Conservation (phyloP, 1,140 invertebrate species). For the Megalonaias nervosa region DNA sequence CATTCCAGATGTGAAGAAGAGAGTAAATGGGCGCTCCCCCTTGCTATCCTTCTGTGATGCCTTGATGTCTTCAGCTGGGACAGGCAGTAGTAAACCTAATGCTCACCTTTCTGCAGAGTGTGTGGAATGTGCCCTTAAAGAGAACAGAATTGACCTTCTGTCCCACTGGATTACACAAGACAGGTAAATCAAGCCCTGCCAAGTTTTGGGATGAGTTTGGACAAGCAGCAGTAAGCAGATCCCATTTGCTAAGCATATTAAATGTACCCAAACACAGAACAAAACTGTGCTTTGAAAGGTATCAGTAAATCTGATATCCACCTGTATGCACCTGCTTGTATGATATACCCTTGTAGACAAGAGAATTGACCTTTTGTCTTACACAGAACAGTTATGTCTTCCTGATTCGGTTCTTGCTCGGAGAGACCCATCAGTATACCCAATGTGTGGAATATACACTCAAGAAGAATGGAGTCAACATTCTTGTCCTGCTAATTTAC, state of each 20-base stretch:
- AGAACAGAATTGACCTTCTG: conserved; percentile 67
- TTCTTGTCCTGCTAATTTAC: too few species aligned
- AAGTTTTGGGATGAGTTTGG: neutral
- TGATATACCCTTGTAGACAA: too few species aligned
- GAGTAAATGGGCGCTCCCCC: conserved; percentile 54
- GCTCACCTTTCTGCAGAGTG: conserved; percentile 66
- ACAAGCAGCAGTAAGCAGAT: neutral
- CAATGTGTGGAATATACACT: too few species aligned
- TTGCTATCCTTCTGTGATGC: conserved; percentile 69
- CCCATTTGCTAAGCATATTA: neutral
- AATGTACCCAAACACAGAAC: too few species aligned
- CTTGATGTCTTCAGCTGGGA: conserved; percentile 67
- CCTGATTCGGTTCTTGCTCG: too few species aligned
- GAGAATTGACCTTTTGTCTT: too few species aligned
- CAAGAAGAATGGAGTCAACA: too few species aligned
- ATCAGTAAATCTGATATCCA: too few species aligned
- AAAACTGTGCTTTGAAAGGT: too few species aligned
- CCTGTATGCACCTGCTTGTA: too few species aligned
- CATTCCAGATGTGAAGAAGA: conserved; percentile 53
- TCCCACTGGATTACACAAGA: conserved; percentile 70
- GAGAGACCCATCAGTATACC: too few species aligned
- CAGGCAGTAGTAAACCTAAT: conserved; percentile 60
- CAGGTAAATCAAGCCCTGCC: conserved; percentile 48
- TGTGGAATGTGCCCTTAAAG: conserved; percentile 64
- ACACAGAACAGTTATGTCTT: too few species aligned